These are phyloP conservation scores for Rousettus leschenaultii DNA, from an alignment of 2,113 vertebrate species.

Conservation along the genomic window DNA sequence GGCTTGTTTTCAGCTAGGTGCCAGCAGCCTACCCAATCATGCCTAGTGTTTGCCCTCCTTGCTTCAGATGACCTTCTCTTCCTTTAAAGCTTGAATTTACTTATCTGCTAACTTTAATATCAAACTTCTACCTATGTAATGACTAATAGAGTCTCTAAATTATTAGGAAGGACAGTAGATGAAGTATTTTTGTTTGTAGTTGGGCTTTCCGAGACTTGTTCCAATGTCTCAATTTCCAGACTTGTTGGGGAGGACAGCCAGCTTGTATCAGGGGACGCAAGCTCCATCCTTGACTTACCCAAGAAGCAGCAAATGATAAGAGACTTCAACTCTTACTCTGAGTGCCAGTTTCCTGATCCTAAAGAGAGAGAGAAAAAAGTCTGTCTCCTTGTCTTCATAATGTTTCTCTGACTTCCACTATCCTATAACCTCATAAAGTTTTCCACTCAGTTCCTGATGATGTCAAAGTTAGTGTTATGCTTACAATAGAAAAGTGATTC, in stretches of 20 bases:
- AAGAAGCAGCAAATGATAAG: background rate
- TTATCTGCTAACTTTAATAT: background rate
- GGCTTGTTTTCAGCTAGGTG: background rate
- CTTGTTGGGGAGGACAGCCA: too few species aligned
- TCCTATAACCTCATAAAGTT: background rate
- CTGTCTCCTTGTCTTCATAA: background rate
- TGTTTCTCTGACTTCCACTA: background rate
- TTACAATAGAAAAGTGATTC: background rate
- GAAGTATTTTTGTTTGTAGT: background rate
- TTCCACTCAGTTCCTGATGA: background rate
- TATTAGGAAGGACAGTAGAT: background rate
- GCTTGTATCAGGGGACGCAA: background rate
- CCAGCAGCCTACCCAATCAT: background rate
- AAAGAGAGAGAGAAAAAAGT: background rate
- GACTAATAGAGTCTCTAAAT: background rate
- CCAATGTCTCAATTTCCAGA: background rate
- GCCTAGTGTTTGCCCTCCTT: background rate
- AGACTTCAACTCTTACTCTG: background rate
- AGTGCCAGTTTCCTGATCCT: background rate
- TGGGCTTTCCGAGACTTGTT: background rate
- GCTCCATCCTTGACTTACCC: background rate
- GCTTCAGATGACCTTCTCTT: background rate
- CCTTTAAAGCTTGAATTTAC: background rate
- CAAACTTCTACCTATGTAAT: background rate
- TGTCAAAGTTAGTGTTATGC: background rate